These are phyloP conservation scores for Notospermus geniculatus DNA, from an alignment of 1,140 invertebrate species.

Conservation along the genomic window DNA sequence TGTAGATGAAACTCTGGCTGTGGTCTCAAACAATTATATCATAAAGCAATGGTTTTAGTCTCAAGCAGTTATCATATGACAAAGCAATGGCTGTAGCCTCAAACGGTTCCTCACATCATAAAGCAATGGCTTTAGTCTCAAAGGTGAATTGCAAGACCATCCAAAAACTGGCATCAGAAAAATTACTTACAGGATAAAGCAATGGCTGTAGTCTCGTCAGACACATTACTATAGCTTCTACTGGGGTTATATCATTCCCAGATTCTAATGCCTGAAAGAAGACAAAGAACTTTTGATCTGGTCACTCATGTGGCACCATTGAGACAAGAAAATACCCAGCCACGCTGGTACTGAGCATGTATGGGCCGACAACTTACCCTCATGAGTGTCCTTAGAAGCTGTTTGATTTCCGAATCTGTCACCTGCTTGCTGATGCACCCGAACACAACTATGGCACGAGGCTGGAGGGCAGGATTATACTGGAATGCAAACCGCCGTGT, in stretches of 20 bases:
- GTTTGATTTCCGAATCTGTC: conserved; percentile 89
- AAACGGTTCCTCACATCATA: too few species aligned
- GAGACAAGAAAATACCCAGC: too few species aligned
- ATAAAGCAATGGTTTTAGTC: too few species aligned
- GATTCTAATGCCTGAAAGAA: conserved; percentile 75
- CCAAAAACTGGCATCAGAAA: too few species aligned
- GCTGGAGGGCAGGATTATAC: conserved; percentile 95
- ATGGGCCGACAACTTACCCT: conserved; percentile 60
- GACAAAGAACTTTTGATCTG: too few species aligned
- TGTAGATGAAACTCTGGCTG: too few species aligned
- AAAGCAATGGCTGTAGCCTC: too few species aligned
- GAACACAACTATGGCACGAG: conserved; percentile 88
- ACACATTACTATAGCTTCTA: conserved; percentile 96
- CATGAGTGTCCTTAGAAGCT: conserved; percentile 85
- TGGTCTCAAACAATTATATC: too few species aligned
- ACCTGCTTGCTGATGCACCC: conserved; percentile 92
- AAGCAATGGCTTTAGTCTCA: too few species aligned
- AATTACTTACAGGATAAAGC: conserved; percentile 70
- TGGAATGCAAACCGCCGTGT: conserved; percentile 91
- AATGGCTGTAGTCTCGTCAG: conserved; percentile 90
- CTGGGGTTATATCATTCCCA: conserved; percentile 85
- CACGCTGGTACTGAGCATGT: background rate
- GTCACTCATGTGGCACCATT: too few species aligned
- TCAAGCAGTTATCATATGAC: too few species aligned
- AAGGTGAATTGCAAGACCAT: too few species aligned